Conservation (phyloP, 2,888 invertebrate species). For the Kuschelorhynchus macadamiae region DNA sequence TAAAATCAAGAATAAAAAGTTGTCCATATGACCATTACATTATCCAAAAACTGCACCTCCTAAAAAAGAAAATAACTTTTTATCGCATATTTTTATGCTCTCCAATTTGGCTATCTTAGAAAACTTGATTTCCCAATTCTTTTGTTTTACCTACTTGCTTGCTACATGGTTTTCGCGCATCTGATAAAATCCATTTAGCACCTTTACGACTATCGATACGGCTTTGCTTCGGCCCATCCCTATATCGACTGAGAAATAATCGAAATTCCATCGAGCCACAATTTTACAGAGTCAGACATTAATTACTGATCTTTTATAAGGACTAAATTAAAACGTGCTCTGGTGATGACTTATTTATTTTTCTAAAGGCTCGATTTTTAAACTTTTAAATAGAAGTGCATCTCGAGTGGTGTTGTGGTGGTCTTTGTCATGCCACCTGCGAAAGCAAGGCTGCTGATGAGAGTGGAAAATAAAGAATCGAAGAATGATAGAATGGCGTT, state of each 20-base stretch:
- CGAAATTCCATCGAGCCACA: slow-evolving; percentile 18
- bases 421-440: slow-evolving; percentile 26
- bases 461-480: neutral
- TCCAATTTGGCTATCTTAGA: no score
- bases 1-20: no score
- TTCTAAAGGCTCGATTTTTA: slow-evolving; percentile 25
- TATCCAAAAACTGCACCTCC: no score
- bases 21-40: no score
- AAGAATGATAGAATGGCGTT: no score
- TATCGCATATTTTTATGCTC: no score
- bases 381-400: slow-evolving; percentile 21
- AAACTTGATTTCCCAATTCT: no score
- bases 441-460: slow-evolving; percentile 12
- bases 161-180: no score
- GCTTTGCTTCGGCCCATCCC: slow-evolving; percentile 6
- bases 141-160: no score
- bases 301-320: slow-evolving; percentile 40
- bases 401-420: slow-evolving; percentile 5
- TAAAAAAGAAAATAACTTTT: no score
- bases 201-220: no score
- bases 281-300: slow-evolving; percentile 38
- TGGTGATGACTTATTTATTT: slow-evolving; percentile 40
- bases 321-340: slow-evolving; percentile 33
- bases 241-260: slow-evolving; percentile 13
- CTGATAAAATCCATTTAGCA: no score